A percentile compares a stretch with the other conserved stretches of the same genome.
These are phyloP conservation scores for Nomada lathburiana DNA, from an alignment of 2,888 invertebrate species.

Conservation along the genomic window DNA sequence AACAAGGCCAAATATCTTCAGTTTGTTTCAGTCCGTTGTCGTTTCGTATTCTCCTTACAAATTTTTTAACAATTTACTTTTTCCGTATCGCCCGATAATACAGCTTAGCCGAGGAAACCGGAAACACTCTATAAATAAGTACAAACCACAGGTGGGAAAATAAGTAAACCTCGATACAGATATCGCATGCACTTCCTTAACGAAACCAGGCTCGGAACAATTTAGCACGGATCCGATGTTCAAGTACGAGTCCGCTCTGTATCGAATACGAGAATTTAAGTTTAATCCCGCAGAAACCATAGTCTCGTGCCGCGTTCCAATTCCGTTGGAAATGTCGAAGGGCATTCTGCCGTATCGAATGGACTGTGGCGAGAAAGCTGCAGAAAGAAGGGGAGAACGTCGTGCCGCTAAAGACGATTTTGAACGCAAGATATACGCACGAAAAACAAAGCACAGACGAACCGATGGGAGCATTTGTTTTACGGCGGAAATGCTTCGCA, in stretches of 20 bases:
- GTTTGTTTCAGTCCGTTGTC: too few species aligned
- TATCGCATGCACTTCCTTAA: not conserved
- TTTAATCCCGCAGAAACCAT: conserved; percentile 43
- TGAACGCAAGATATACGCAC: conserved; percentile 58
- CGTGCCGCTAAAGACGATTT: conserved; percentile 46
- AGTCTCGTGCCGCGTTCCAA: conserved; percentile 48
- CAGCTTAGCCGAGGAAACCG: too few species aligned
- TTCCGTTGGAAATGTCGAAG: conserved; percentile 55
- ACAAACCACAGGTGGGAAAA: not conserved
- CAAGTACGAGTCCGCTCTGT: not conserved
- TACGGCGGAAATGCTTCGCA: conserved; percentile 65
- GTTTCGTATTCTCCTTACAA: too few species aligned
- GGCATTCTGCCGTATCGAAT: conserved; percentile 62
- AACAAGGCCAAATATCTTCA: too few species aligned
- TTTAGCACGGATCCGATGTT: conserved; percentile 2
- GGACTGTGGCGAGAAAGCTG: not conserved
- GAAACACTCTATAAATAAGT: not conserved
- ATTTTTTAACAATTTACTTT: too few species aligned
- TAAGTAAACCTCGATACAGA: not conserved
- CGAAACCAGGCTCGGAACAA: not conserved
- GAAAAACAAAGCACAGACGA: conserved; percentile 49
- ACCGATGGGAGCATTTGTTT: conserved; percentile 61
- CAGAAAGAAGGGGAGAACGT: conserved; percentile 22
- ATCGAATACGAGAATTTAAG: conserved; percentile 31
- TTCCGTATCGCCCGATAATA: too few species aligned